These are phyloP conservation scores for Leptodactylus fuscus DNA, from an alignment of 2,113 vertebrate genomes.

Conservation along the genomic window DNA sequence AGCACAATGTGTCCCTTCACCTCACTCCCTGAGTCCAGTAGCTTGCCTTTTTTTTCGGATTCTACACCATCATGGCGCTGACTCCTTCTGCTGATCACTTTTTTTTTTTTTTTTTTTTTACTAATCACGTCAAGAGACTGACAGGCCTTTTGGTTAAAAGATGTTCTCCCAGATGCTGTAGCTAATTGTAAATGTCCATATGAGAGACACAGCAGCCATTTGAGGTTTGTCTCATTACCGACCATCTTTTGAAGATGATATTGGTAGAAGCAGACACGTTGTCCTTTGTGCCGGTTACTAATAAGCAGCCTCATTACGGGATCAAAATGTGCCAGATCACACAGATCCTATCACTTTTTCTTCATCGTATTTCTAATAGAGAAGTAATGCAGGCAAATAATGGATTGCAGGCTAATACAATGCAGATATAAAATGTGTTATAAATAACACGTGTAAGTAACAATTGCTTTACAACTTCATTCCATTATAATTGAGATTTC, in stretches of 20 bases:
- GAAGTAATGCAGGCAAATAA: not conserved
- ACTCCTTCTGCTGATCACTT: not conserved
- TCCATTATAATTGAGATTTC: not conserved
- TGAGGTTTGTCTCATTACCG: constrained; percentile 41
- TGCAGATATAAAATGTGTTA: not conserved
- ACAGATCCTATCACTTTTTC: constrained; percentile 3
- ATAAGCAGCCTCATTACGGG: constrained; percentile 28
- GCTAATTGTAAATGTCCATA: constrained; percentile 27
- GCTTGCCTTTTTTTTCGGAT: not conserved
- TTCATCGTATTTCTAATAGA: not conserved
- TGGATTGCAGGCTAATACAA: not conserved
- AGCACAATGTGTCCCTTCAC: not conserved
- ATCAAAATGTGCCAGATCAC: constrained; percentile 19
- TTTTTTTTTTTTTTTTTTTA: not conserved
- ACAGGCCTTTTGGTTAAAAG: constrained; percentile 19
- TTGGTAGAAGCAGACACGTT: constrained; percentile 11
- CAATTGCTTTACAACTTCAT: not conserved
- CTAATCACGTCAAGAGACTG: constrained; percentile 26
- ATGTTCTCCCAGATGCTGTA: constrained; percentile 10
- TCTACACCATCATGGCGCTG: not conserved
- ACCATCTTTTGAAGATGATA: constrained; percentile 20
- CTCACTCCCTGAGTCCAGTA: not conserved
- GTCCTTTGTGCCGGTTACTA: constrained; percentile 23
- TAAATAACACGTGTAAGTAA: not conserved
- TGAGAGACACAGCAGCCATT: constrained; percentile 10